These are phyloP conservation scores for Upupa epops DNA, from an alignment of 2,113 vertebrate species.

Conservation along the genomic window DNA sequence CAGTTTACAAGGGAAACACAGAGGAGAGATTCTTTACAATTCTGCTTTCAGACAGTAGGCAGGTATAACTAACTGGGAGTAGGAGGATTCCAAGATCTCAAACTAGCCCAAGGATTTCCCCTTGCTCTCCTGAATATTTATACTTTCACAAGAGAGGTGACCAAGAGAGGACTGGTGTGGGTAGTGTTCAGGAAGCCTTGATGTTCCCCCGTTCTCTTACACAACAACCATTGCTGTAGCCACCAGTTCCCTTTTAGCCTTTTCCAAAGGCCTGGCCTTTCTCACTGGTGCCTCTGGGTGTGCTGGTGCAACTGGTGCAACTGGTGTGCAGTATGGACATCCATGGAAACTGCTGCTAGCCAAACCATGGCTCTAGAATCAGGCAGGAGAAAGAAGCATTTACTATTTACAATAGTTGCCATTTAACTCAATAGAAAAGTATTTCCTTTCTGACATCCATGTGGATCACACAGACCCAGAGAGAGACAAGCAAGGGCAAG, in stretches of 20 bases:
- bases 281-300: background rate
- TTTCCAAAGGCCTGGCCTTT: background rate
- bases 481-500: background rate
- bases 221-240: background rate
- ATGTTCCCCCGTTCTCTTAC: background rate
- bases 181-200: background rate
- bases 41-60: background rate
- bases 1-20: background rate
- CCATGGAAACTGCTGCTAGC: background rate
- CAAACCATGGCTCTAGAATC: background rate
- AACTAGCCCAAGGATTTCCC: background rate
- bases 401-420: background rate
- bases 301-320: too few relatives aligned
- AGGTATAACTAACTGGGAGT: background rate
- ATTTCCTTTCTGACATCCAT: background rate
- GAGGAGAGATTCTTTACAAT: background rate
- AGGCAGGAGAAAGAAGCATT: background rate
- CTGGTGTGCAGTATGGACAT: too few relatives aligned
- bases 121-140: background rate
- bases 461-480: background rate
- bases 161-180: background rate
- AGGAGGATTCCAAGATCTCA: background rate
- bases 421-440: background rate
- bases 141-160: background rate
- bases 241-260: background rate